Evolutionary conservation across 2,797 vertebrate genomes (phyloP), one percentile per base, ranked within the genome.

Genomic region (Denticeps clupeoides): DNA sequence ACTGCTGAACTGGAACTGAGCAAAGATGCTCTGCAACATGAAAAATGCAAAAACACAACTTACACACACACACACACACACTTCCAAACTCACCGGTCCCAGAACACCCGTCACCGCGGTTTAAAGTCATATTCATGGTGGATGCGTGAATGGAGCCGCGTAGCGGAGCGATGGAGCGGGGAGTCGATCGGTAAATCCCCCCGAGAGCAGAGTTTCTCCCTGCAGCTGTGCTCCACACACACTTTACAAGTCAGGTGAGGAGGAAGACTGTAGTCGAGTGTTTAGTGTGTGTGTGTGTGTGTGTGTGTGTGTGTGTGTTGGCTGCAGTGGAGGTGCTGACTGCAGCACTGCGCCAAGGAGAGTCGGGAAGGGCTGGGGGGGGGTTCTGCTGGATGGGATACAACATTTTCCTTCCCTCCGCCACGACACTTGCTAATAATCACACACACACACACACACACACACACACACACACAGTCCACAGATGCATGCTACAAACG

Each of bases 1-100:
- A 68, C 84, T 96, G 78, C 93, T 97, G 67, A 88, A 96, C 47
- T 97, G 92, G 76, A 97, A 97, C 80, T 97, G 93, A 65, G 89
- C 91, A 64, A 97, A 97, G 78, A 97, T 97, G 71, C 89, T 86
- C 93, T 97, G 67, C 55, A 47, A 58, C 7, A 43, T 35, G n/a
- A 58, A 57, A 55, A 47, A 60, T 50, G 47, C 54, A 58, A 53
- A 41, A 38, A 62, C 38, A 60, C 45, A 42, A 16, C 31, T 10
- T 43, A 11, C 42, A 26, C 33, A 38, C 16, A 53, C 18, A 62
- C 4, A n/a, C n/a, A n/a, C n/a, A 56, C 24, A 43, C 50, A 52
- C 18, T 58, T 51, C 57, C 25, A 43, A 27, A 50, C 40, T 18
- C n/a, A 16, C 32, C 24, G 9, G 41, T 27, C 41, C 40, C 28